Evolutionary conservation across 2,888 invertebrate genomes (phyloP), one percentile per base, ranked within the genome.

Genomic region (Leptarthrus brevirostris): DNA sequence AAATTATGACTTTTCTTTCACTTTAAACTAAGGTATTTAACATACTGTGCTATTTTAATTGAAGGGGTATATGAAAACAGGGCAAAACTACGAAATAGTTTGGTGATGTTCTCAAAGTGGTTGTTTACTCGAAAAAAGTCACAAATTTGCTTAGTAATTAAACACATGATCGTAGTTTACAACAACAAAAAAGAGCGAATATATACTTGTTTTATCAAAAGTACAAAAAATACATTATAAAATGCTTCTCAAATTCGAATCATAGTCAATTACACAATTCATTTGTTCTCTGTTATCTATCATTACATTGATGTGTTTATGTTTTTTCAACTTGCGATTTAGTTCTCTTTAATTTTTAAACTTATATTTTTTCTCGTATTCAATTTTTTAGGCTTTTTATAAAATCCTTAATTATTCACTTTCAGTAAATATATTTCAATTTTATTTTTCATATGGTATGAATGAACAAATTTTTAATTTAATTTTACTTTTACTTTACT

Each of bases 161-260:
- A n/a, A n/a, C n/a, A n/a, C n/a, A n/a, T n/a, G n/a, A n/a, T n/a
- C n/a, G n/a, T n/a, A n/a, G n/a, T 16, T 77, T 79, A 81, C 82
- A 81, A 82, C 82, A 82, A 82, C 82, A 81, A 82, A 82, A 82
- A 81, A 81, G 82, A 80, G 81, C 81, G 81, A 80, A 72, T 0
- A 12, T 12, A 5, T 30, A 5, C 8, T 5, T 5, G 4, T 5
- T 8, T 8, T 30, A 30, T 14, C 5, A n/a, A 47, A 47, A n/a
- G 4, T 44, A 47, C 5, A n/a, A 47, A 47, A 30, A 5, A 5
- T 30, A 30, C 30, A 30, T 30, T 30, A 30, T 30, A 30, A n/a
- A n/a, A n/a, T n/a, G n/a, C n/a, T n/a, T n/a, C n/a, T n/a, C n/a
- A n/a, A n/a, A n/a, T n/a, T n/a, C n/a, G n/a, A n/a, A n/a, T n/a